Base-by-base conservation (phyloP, 2,888 invertebrate genomes). In the Cephus rjabovi region DNA sequence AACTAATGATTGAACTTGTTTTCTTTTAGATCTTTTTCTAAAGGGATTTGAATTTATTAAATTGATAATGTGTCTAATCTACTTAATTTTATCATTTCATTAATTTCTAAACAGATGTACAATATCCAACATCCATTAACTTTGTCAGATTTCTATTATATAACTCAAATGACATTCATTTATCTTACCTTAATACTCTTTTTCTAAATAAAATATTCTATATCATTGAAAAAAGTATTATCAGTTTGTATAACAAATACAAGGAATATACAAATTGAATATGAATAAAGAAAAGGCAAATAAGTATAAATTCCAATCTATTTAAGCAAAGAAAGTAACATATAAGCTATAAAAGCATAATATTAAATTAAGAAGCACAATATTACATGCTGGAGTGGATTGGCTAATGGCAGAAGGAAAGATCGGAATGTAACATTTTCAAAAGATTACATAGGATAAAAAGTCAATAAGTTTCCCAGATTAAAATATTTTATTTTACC, bases 11-110 rank as follows among this genome's bases (percentile, higher is more conserved):
- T 40, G 76, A 75, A 76, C 76, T 78, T 77, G 74, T 74, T 23
- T 70, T 75, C 56, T 69, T 73, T 74, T n/a, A 81, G 34, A 40
- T 75, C 75, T 33, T 76, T 75, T 31, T 76, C 76, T 35, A 76
- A 73, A 69, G 56, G 1, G 2, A 56, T 56, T 56, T 56, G 23
- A 56, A 23, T 56, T 56, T 23, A 56, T 23, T 23, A 23, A 9
- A 56, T 56, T 56, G 23, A 23, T 56, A 56, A 56, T 56, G 23
- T 23, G 2, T 56, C 9, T 56, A 56, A 56, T 56, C 23, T 56
- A 23, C 56, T 56, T 23, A 6, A 56, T 56, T 56, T 23, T 23
- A 56, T 56, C 56, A 56, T 56, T 56, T 23, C 3, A 23, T 56
- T 23, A 56, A 56, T 23, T 1, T 56, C 2, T 56, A 4, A 56